Conservation (phyloP, 1,140 invertebrate genomes). For the Spodoptera frugiperda region DNA sequence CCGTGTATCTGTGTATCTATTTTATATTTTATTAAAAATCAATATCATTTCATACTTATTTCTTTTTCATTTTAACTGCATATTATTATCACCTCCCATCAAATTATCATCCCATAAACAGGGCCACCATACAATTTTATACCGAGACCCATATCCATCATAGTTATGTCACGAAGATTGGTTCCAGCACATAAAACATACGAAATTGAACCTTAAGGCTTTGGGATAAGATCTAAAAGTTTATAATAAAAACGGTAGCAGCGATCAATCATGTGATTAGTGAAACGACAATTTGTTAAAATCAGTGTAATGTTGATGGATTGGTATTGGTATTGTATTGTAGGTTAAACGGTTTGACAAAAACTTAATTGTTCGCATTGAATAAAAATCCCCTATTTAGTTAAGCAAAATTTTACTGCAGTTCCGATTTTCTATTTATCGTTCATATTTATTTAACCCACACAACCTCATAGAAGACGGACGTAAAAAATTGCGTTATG, state of each 20-base stretch:
- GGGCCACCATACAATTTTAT: conserved; percentile 1
- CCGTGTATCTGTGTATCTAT: too few species aligned
- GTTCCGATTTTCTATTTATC: too few species aligned
- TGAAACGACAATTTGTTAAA: conserved; percentile 41
- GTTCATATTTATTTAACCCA: too few species aligned
- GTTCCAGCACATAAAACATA: not conserved
- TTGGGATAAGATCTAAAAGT: conserved; percentile 8
- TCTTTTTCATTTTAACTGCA: too few species aligned
- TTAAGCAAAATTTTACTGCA: too few species aligned
- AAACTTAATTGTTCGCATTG: not conserved
- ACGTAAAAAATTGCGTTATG: too few species aligned
- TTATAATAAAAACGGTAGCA: conserved; percentile 31
- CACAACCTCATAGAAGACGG: too few species aligned
- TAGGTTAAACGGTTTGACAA: not conserved
- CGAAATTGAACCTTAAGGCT: not conserved
- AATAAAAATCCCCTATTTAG: too few species aligned
- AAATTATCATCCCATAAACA: conserved; percentile 33
- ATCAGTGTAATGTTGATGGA: conserved; percentile 35
- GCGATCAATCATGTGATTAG: conserved; percentile 24
- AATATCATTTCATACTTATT: too few species aligned
- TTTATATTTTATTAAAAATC: too few species aligned
- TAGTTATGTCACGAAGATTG: conserved; percentile 11
- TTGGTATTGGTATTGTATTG: not conserved
- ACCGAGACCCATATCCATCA: conserved; percentile 39
- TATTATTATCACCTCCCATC: conserved; percentile 12